phyloP scores from a whole-genome alignment of 2,113 vertebrate genomes.

The Nyctereutes procyonoides region DNA sequence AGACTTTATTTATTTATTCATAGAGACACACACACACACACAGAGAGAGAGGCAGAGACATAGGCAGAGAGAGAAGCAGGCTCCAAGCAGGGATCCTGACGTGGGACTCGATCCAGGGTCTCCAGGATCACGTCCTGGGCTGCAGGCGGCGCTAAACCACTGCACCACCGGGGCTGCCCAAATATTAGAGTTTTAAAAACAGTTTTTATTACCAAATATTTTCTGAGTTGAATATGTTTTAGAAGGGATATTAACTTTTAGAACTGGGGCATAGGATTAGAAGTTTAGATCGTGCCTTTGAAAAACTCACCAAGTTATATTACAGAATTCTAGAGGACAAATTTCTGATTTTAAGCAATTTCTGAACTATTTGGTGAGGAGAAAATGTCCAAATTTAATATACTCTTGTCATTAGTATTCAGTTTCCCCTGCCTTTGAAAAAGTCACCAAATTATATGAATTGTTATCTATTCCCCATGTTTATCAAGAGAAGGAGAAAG shows the following conservation, averaged over 20 bases:
- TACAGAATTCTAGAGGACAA: conserved; percentile 15
- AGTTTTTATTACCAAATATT: neutral
- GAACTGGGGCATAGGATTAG: neutral
- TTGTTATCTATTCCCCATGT: neutral
- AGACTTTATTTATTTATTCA: too few species aligned
- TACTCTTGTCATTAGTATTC: neutral
- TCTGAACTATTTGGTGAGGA: neutral
- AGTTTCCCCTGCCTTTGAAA: neutral
- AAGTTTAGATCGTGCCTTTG: neutral
- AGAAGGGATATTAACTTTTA: conserved; percentile 32
- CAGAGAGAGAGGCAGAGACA: too few species aligned
- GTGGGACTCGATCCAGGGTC: too few species aligned
- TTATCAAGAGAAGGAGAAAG: conserved; percentile 22
- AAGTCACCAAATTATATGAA: neutral
- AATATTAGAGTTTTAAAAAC: neutral
- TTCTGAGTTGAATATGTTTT: conserved; percentile 18
- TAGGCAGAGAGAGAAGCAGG: too few species aligned
- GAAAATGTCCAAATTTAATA: conserved; percentile 17
- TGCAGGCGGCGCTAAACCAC: too few species aligned
- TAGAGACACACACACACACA: too few species aligned
- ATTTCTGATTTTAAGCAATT: conserved; percentile 46
- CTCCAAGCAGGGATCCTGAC: too few species aligned
- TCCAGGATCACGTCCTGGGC: too few species aligned
- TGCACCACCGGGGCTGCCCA: too few species aligned
- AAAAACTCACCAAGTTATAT: conserved; percentile 6